Base-by-base conservation (phyloP, 2,888 invertebrate genomes). In the Andrena flavipes region DNA sequence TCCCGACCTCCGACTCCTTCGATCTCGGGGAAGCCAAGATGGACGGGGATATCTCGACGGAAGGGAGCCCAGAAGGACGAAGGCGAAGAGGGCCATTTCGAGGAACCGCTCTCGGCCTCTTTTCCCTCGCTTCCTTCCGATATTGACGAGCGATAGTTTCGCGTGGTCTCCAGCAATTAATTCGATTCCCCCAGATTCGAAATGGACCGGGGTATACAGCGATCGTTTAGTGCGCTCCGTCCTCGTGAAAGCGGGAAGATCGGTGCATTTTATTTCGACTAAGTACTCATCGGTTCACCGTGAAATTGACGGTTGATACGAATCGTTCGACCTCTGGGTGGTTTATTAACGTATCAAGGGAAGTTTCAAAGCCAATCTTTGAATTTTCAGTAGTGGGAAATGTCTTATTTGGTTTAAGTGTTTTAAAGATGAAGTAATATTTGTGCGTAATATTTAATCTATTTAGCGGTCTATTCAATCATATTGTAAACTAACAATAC, bases 1-100 rank as follows among this genome's bases (percentile, higher is more conserved):
- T 63, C 59, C 67, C 84, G 69, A 69, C 23, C 60, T 63, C 48
- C 69, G 83, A 79, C 84, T 87, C 77, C 77, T 84, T 62, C 80
- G 76, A 80, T 88, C 82, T 54, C 65, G 42, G 20, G 30, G 51
- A n/a, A 74, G 51, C 62, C 48, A 62, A 76, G 62, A 75, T 42
- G 79, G 33, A 59, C 56, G 65, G 63, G 56, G 68, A 62, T 33
- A 42, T 79, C 20, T 13, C n/a, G 54, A n/a, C 26, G 63, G 56
- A 56, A 16, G 42, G 33, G 35, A 49, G 49, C 20, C 56, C 10
- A 8, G 69, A 42, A 33, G 54, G 56, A n/a, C 4, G 56, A 10
- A 42, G 51, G 59, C 42, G 74, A 73, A 54, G 80, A 29, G 49
- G 60, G 62, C 69, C 75, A 64, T 77, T 81, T 72, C 59, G n/a